Conservation (phyloP, 2,888 invertebrate genomes). For the Falcaria lacertinaria region DNA sequence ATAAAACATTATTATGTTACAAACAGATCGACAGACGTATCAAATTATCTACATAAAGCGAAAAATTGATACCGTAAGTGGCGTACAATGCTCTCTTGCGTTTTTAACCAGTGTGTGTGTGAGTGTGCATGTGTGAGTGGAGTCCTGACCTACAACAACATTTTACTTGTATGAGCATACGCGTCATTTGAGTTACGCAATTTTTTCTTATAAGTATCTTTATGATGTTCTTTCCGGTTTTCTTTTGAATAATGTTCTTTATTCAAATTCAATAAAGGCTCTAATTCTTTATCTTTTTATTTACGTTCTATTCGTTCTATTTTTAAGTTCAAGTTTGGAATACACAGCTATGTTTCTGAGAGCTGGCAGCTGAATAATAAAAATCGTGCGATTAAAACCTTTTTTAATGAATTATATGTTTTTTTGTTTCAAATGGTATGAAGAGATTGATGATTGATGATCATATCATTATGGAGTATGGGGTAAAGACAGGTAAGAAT, state of each 20-base stretch:
- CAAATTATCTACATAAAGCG: slow-evolving; percentile 39
- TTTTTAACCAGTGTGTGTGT: slow-evolving; percentile 29
- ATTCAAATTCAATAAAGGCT: too few species aligned
- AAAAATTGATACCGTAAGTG: slow-evolving; percentile 54
- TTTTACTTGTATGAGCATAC: slow-evolving; percentile 28
- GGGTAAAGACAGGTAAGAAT: too few species aligned
- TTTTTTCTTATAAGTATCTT: slow-evolving; percentile 32
- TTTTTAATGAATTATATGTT: too few species aligned
- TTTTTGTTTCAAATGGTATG: too few species aligned
- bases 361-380: too few species aligned
- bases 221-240: slow-evolving; percentile 2
- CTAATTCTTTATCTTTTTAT: too few species aligned
- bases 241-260: neutral
- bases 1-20: slow-evolving; percentile 9
- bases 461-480: too few species aligned
- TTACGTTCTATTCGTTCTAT: too few species aligned
- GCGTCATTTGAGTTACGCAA: slow-evolving; percentile 39
- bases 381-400: too few species aligned
- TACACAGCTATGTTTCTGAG: too few species aligned
- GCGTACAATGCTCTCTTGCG: slow-evolving; percentile 54
- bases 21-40: slow-evolving; percentile 13
- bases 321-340: too few species aligned
- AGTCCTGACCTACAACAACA: slow-evolving; percentile 48
- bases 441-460: too few species aligned
- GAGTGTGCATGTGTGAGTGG: slow-evolving; percentile 27